Evolutionary conservation across 2,113 vertebrate species (phyloP).

Genomic region (Semnopithecus entellus): DNA sequence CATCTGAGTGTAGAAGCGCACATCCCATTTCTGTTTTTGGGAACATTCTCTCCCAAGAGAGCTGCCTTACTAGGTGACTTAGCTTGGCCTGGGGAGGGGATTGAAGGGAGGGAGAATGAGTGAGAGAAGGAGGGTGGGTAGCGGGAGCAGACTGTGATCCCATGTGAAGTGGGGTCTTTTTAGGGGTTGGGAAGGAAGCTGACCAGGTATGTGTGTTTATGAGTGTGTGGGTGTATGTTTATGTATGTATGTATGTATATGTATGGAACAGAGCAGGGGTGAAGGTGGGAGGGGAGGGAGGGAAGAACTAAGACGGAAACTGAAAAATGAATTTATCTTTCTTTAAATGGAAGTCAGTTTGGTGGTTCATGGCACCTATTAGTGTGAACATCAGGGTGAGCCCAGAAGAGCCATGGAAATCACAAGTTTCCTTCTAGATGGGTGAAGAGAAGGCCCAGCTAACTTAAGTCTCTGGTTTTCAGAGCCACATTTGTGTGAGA

Average conservation of each 20-base stretch:
- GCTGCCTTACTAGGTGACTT: slow-evolving; percentile 86
- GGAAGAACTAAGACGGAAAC: slow-evolving; percentile 31
- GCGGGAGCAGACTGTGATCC: slow-evolving; percentile 44
- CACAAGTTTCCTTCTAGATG: slow-evolving; percentile 41
- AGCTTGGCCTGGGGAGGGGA: slow-evolving; percentile 67
- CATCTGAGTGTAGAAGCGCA: slow-evolving; percentile 65
- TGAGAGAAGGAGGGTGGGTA: neutral
- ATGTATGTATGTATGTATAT: neutral
- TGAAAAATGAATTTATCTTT: slow-evolving; percentile 61
- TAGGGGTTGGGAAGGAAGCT: slow-evolving; percentile 59
- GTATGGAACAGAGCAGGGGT: slow-evolving; percentile 52
- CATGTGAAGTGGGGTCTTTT: slow-evolving; percentile 27
- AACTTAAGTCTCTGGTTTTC: slow-evolving; percentile 5
- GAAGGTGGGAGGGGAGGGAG: slow-evolving; percentile 39
- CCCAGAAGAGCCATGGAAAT: slow-evolving; percentile 59
- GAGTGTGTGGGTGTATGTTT: neutral
- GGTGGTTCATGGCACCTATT: slow-evolving; percentile 55
- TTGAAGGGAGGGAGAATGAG: neutral
- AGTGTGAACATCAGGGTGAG: slow-evolving; percentile 37
- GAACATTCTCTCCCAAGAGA: slow-evolving; percentile 79
- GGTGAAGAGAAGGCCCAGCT: neutral
- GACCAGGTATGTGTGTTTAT: slow-evolving; percentile 60
- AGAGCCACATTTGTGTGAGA: slow-evolving; percentile 41
- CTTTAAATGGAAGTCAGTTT: slow-evolving; percentile 57
- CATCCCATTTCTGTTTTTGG: slow-evolving; percentile 76